Evolutionary conservation across 2,113 vertebrate species (phyloP).

Genomic region (Mionectes macconnelli): DNA sequence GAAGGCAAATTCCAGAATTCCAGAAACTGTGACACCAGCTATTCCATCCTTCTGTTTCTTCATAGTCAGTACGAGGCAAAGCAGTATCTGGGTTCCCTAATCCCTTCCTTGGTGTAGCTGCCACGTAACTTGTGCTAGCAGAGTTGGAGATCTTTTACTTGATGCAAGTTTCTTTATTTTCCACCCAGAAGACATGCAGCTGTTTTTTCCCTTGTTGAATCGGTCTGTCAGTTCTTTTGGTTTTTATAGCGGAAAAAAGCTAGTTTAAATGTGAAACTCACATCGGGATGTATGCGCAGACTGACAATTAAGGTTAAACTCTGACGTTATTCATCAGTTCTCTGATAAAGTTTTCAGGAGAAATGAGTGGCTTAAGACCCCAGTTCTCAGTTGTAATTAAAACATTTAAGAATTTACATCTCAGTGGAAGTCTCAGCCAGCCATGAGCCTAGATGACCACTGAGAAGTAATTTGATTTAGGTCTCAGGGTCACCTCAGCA

Average conservation of each 20-base stretch:
- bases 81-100: not conserved
- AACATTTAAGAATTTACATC: not conserved
- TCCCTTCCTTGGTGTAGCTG: not conserved
- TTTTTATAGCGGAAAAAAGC: not conserved
- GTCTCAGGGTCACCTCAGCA: not conserved
- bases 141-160: not conserved
- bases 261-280: not conserved
- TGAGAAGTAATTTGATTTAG: not conserved
- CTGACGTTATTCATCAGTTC: not conserved
- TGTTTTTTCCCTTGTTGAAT: not conserved
- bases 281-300: not conserved
- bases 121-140: not conserved
- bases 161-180: not conserved
- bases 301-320: not conserved
- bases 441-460: not conserved
- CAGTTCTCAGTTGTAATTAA: not conserved
- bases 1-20: not conserved
- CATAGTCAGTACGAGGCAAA: not conserved
- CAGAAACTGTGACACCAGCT: not conserved
- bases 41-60: not conserved
- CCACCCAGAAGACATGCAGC: not conserved
- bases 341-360: not conserved
- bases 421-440: not conserved
- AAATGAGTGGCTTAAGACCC: not conserved
- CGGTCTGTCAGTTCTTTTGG: fast-evolving